Evolutionary conservation across 2,888 invertebrate genomes (phyloP), one percentile per base, ranked within the genome.

Genomic region (Phania funesta): DNA sequence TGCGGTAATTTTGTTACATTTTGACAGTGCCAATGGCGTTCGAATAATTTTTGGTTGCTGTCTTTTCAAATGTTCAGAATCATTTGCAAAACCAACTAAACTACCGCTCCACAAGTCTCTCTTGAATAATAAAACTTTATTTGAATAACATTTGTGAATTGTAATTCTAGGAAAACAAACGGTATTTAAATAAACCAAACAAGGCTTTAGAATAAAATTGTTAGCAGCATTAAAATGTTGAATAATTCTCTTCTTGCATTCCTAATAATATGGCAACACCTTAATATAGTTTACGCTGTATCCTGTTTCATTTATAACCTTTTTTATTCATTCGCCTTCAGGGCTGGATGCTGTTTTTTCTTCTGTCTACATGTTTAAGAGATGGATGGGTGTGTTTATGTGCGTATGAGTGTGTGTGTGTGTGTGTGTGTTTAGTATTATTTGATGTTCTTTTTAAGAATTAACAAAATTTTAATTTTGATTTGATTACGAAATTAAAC

Each of bases 11-110:
- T 65, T 60, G 60, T 60, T 71, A 60, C 35, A 54, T 60, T 71
- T 76, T 70, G 75, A 80, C 50, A 80, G 75, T 46, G 75, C 70
- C 70, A 70, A 46, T 71, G 70, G 80, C 56, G 58, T 58, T 80
- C n/a, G 22, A 56, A 64, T 50, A 48, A 4, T 6, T 24, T 50
- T 20, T 60, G 18, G 11, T 7, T 54, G 18, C 9, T 52, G 38
- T 24, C 50, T 50, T 4, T 35, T 22, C 11, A 22, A 35, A 22
- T 24, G 11, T 65, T 65, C 35, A 35, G 3, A 11, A 3, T 22
- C 32, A 56, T 58, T 35, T 48, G 16, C 41, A 29, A 20, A 64
- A 52, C 11, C 32, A 52, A 60, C 46, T 11, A 7, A 52, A 24
- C 2, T 26, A 3, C 6, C 67, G 18, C 9, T n/a, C 26, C 26